These are phyloP conservation scores for Pampusana beccarii DNA, from an alignment of 2,113 vertebrate species.

Conservation along the genomic window DNA sequence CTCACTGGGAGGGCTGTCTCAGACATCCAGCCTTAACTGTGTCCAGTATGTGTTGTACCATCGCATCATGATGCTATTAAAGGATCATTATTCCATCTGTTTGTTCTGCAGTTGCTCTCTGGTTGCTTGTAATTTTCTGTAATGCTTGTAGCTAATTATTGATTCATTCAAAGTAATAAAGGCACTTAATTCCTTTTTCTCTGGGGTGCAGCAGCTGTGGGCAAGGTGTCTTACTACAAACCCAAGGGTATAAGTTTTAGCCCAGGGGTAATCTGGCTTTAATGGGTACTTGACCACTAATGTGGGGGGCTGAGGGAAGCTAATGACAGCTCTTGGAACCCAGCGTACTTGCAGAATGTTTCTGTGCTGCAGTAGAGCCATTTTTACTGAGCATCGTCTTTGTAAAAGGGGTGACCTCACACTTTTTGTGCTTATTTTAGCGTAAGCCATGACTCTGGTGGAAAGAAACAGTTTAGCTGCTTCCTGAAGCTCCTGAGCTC, in stretches of 20 bases:
- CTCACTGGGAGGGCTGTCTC: neutral
- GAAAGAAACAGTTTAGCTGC: neutral
- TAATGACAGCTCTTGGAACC: neutral
- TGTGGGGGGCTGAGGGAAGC: neutral
- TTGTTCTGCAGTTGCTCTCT: neutral
- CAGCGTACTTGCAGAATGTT: neutral
- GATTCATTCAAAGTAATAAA: neutral
- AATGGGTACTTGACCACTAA: neutral
- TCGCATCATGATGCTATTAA: slow-evolving; percentile 1
- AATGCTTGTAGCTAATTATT: neutral
- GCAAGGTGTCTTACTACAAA: neutral
- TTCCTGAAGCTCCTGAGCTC: neutral
- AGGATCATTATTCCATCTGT: neutral
- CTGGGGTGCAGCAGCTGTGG: neutral
- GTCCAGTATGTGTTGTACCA: neutral
- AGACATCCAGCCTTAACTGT: neutral
- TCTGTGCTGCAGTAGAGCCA: neutral
- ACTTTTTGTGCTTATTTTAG: neutral
- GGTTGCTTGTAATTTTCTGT: neutral
- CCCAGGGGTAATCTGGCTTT: neutral
- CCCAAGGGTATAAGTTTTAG: neutral
- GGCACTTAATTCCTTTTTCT: neutral
- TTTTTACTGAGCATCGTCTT: neutral
- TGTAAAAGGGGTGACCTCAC: neutral
- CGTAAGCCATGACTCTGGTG: neutral